Percentiles rank a stretch among this genome's conserved stretches.
phyloP scores from a whole-genome alignment of 2,797 vertebrate genomes.

The Meriones psammophilus region DNA sequence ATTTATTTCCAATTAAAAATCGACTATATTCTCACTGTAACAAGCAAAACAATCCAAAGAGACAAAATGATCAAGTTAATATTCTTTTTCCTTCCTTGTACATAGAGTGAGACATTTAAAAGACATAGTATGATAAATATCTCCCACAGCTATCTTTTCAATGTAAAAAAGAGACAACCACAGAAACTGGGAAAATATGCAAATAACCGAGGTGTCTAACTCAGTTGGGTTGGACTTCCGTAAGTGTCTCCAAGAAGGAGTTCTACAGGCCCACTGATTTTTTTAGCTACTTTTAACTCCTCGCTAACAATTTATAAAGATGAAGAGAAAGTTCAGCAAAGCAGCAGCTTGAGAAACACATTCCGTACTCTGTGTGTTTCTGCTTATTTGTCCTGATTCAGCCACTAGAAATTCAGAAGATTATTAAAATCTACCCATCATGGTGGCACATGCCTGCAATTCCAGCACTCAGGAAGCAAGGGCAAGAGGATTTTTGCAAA shows the following conservation, averaged over 20 bases:
- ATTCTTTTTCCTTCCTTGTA: background rate
- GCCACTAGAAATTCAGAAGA: background rate
- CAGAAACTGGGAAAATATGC: background rate
- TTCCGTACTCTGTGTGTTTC: background rate
- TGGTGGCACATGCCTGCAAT: background rate
- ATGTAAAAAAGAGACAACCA: background rate
- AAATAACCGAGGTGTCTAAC: conserved; percentile 18
- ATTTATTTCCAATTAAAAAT: conserved; percentile 19
- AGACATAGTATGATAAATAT: conserved; percentile 3
- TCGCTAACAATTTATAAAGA: background rate
- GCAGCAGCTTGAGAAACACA: background rate
- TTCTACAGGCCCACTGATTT: background rate
- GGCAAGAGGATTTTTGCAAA: background rate
- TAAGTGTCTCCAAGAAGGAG: background rate
- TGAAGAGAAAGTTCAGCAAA: conserved; percentile 23
- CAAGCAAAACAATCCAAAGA: conserved; percentile 17
- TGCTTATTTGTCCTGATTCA: background rate
- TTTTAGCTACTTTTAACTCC: conserved; percentile 36
- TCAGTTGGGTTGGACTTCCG: background rate
- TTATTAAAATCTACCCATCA: background rate
- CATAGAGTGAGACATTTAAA: background rate
- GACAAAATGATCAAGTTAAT: conserved; percentile 28
- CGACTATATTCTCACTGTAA: conserved; percentile 18
- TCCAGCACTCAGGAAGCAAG: background rate
- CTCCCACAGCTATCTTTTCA: conserved; percentile 35